Evolutionary conservation across 1,140 invertebrate species (phyloP), one percentile per base, ranked within the genome.

Genomic region (Drosophila tristis): DNA sequence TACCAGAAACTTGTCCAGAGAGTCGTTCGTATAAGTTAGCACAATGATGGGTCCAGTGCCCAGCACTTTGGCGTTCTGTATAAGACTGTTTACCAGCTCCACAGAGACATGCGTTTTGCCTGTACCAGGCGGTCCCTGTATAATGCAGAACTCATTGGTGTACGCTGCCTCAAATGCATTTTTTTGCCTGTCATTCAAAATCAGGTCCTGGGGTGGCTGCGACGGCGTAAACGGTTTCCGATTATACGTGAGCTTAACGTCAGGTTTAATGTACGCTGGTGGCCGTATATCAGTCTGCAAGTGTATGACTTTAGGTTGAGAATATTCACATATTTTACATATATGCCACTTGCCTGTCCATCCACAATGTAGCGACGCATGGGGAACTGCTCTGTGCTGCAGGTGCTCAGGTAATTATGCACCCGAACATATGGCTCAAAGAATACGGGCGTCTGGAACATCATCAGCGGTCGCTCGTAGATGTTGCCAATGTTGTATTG

Each of bases 1-100:
- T 91, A 97, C 95, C n/a, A 98, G 91, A 93, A 98, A 98, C 89
- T 98, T 96, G 93, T 98, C 97, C 2, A 98, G 90, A 1, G 97
- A 97, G 92, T 98, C 96, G 89, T 98, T 98, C 0, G 96, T 97
- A 74, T 95, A 97, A 81, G 96, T 97, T 20, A 98, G 94, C 9
- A 98, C 93, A 2, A 98, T 91, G 58, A 98, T 95, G 4, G 96
- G 95, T 0, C 73, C 80, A 5, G 72, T 45, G 6, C 54, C 53
- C 1, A 73, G 20, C 0, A 23, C 16, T 13, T 55, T 65, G 2
- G 91, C 63, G 78, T 95, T 95, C 26, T 93, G 45, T 8, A 96
- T 78, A 7, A 96, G 80, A 2, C 93, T 93, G 66, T 94, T 91
- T 0, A 94, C 93, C 35, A 96, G 93, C 92, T 95, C 94, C 8